phyloP scores from a whole-genome alignment of 2,113 vertebrate species.

The Tachysurus fulvidraco region DNA sequence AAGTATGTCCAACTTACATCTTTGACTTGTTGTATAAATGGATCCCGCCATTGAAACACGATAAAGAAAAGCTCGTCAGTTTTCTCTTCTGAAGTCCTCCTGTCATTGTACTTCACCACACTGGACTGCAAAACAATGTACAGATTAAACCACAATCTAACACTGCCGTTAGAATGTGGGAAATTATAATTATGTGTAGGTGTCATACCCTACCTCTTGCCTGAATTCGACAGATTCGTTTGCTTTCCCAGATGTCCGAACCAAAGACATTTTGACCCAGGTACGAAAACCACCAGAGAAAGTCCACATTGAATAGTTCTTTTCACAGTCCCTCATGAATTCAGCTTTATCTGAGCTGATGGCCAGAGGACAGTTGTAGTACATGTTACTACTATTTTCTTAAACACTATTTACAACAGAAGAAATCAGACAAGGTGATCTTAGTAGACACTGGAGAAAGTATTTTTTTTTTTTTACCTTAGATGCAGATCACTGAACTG shows the following conservation, averaged over 20 bases:
- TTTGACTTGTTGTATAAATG: conserved; percentile 90
- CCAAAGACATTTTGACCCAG: conserved; percentile 98
- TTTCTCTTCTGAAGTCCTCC: conserved; percentile 66
- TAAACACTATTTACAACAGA: not conserved
- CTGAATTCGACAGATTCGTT: conserved; percentile 87
- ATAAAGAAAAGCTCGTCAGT: conserved; percentile 89
- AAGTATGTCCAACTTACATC: conserved; percentile 75
- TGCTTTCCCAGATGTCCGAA: conserved; percentile 86
- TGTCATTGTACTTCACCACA: conserved; percentile 93
- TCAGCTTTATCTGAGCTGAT: conserved; percentile 77
- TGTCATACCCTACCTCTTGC: conserved; percentile 80
- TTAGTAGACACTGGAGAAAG: not conserved
- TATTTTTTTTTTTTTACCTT: conserved; percentile 51
- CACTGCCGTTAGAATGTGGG: not conserved
- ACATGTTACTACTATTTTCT: not conserved
- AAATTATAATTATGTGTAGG: not conserved
- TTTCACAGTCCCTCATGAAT: conserved; percentile 94
- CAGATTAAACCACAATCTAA: conserved; percentile 30
- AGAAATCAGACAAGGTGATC: not conserved
- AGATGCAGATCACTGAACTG: conserved; percentile 80
- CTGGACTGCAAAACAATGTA: conserved; percentile 76
- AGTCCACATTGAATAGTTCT: conserved; percentile 93
- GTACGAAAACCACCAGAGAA: conserved; percentile 97
- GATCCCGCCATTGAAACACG: conserved; percentile 95
- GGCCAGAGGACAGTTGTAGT: not conserved